Base-by-base conservation (phyloP, 2,113 vertebrate species). In the Gavialis gangeticus region DNA sequence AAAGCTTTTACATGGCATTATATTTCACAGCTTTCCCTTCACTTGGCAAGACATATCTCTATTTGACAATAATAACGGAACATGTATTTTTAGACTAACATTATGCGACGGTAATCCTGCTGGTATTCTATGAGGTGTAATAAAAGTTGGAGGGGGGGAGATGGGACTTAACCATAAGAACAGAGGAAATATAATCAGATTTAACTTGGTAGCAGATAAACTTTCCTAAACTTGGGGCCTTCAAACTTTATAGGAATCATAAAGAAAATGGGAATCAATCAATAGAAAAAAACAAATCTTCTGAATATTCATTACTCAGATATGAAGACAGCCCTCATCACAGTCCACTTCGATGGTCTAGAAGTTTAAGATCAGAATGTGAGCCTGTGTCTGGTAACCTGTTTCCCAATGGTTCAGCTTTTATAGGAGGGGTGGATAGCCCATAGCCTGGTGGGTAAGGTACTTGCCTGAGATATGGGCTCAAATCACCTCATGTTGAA, bases 61-160 rank as follows among this genome's bases (percentile, higher is more conserved):
- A 93, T 95, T 95, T 95, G 88, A 96, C 96, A 94, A 96, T 95
- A 96, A 94, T 95, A 95, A 95, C 64, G 88, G 96, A 89, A 93
- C 94, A 89, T 79, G 79, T 97, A 96, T 97, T 96, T 96, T 97
- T 96, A 97, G 96, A 95, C 89, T 89, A 95, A 94, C 90, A 91
- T 94, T 96, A 94, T 96, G 94, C 87, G 93, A 89, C 89, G 77
- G 90, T 75, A 95, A 93, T 95, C 94, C 93, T 89, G 84, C 86
- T 28, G 3, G 83, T 95, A 90, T 57, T 89, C 93, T 84, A 15
- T 37, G n/a, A 18, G 30, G 19, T 87, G 75, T 79, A 87, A 87
- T 37, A 46, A 75, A 91, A 90, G 80, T 80, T 89, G 82, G 71
- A 78, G 24, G 80, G 78, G 91, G 13, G 18, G 46, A 9, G 17